phyloP scores from a whole-genome alignment of 2,888 invertebrate species.

The Tinea semifulvella region DNA sequence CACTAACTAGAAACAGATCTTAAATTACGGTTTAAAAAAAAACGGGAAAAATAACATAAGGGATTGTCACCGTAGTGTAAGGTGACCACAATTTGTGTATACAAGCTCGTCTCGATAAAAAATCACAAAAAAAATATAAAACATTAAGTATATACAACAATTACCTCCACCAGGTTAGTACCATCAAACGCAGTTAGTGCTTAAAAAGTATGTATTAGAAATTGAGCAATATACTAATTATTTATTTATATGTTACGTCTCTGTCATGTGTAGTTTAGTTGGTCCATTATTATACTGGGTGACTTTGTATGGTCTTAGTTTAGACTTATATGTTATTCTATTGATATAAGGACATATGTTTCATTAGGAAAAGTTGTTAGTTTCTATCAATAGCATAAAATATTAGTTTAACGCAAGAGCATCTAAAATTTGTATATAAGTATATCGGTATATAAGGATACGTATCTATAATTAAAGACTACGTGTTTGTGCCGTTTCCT shows the following conservation, averaged over 20 bases:
- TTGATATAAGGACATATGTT: no score
- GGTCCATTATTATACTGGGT: constrained; percentile 2
- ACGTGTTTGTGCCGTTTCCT: no score
- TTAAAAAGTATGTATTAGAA: background rate
- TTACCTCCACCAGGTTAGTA: constrained; percentile 10
- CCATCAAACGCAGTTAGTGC: constrained; percentile 4
- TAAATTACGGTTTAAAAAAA: no score
- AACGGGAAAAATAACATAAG: background rate
- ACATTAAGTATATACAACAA: constrained; percentile 1
- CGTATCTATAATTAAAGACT: no score
- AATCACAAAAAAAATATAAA: background rate
- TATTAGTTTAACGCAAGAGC: no score
- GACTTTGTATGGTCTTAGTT: no score
- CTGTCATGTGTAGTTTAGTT: constrained; percentile 2
- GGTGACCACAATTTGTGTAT: background rate
- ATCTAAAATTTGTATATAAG: no score
- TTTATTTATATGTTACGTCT: constrained; percentile 1
- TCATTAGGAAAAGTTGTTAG: no score
- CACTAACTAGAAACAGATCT: no score
- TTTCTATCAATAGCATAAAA: no score
- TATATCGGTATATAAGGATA: no score
- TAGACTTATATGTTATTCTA: no score
- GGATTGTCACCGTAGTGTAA: background rate
- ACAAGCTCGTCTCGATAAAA: constrained; percentile 8
- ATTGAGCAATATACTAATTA: constrained; percentile 2